phyloP scores from a whole-genome alignment of 2,113 vertebrate species.

The Pantherophis guttatus region DNA sequence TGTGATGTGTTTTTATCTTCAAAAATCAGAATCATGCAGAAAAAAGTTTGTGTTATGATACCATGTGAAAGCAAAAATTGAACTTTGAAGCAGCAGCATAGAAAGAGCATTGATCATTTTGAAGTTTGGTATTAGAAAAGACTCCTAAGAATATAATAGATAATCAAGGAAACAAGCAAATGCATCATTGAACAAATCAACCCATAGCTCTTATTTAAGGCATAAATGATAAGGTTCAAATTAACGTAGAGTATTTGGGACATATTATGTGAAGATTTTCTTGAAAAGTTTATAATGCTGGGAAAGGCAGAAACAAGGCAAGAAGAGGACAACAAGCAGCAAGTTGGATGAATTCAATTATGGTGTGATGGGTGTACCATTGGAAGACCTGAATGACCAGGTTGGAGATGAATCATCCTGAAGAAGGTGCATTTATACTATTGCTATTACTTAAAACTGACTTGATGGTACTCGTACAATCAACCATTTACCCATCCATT shows the following conservation, averaged over 20 bases:
- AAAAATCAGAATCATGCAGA: not conserved
- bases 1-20: not conserved
- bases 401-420: not conserved
- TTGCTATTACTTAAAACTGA: not conserved
- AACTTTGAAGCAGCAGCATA: not conserved
- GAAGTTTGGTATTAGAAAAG: not conserved
- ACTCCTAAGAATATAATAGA: not conserved
- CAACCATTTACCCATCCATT: not conserved
- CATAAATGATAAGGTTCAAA: not conserved
- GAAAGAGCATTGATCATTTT: not conserved
- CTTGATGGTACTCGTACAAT: not conserved
- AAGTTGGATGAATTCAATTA: not conserved
- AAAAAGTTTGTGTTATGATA: not conserved
- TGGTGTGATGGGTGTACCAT: not conserved
- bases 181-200: not conserved
- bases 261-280: not conserved
- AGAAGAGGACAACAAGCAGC: not conserved
- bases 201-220: not conserved
- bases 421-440: not conserved
- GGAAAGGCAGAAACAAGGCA: not conserved
- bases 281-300: not conserved
- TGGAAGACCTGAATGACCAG: not conserved
- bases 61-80: not conserved
- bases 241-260: not conserved
- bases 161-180: not conserved